Base-by-base conservation (phyloP, 2,888 invertebrate species). In the Chesias legatella region DNA sequence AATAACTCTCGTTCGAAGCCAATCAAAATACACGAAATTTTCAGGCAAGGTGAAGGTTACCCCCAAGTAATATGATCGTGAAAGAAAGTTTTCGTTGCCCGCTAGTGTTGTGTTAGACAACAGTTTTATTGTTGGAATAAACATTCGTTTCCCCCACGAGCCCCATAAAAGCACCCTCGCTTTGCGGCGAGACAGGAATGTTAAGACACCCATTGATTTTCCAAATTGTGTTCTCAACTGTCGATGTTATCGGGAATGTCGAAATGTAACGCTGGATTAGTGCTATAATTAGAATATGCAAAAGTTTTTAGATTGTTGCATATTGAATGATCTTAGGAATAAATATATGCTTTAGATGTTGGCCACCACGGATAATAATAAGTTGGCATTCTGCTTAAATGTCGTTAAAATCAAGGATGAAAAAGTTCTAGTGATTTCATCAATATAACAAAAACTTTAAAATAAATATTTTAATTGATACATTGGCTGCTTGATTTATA, bases 51-150 rank as follows among this genome's bases (percentile, higher is more conserved):
- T 49, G 44, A 49, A 51, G 35, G 44, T 43, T 32, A 31, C 17
- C 27, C 38, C 33, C 21, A 7, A 17, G 31, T 34, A 34, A 39
- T 28, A 20, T 34, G 34, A 28, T 32, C 35, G 34, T 34, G 28
- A 35, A 34, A 45, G 29, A 30, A 44, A 48, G 36, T 47, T 43
- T 42, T 44, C 44, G 48, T 48, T 46, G 33, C 38, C 24, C 43
- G 43, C 41, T 24, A 48, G 48, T 65, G 67, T 71, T 69, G 69
- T 72, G 64, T 58, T 32, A 66, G 69, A 56, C 58, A 70, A 75
- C 72, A 73, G 56, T 72, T 71, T 72, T 77, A 77, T 75, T 77
- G 66, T 71, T 63, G 59, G 59, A 63, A 67, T 69, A 76, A 76
- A 77, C 72, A 72, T 41, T 50, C 42, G 43, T 62, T 58, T 53